These are phyloP conservation scores for Tauraco hartlaubi DNA, from an alignment of 2,797 vertebrate species.

Conservation along the genomic window DNA sequence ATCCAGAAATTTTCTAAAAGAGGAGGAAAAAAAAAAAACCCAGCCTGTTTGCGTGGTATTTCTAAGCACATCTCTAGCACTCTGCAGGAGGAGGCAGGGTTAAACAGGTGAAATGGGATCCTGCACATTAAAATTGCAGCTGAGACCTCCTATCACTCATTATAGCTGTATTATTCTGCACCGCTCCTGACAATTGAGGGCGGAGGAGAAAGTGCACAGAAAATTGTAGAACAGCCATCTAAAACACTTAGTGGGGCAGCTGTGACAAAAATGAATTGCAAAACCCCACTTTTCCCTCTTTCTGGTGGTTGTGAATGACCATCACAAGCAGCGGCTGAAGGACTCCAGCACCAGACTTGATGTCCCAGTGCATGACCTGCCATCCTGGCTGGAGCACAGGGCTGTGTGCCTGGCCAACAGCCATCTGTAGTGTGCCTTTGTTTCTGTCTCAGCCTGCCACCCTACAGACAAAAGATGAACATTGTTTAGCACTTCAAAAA, in stretches of 20 bases:
- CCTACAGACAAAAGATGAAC: neutral
- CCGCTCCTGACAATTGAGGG: neutral
- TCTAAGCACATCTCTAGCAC: neutral
- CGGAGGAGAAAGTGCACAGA: neutral
- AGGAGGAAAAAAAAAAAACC: neutral
- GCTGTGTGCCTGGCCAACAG: neutral
- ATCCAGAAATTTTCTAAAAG: neutral
- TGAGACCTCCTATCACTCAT: neutral
- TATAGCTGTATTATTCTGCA: neutral
- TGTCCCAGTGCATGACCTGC: neutral
- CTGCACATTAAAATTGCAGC: neutral
- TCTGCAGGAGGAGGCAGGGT: neutral
- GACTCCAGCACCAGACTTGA: neutral
- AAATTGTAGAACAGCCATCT: neutral
- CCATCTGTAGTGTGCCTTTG: rapidly evolving
- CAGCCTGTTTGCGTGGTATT: neutral
- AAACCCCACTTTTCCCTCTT: neutral
- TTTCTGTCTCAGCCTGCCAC: neutral
- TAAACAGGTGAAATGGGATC: neutral
- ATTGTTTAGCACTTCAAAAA: slow-evolving; percentile 38
- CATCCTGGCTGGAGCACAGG: neutral
- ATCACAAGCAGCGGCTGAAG: neutral
- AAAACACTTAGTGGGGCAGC: neutral
- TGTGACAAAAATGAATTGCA: neutral
- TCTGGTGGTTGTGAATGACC: neutral